A percentile compares a stretch with the other conserved stretches of the same genome.
These are phyloP conservation scores for Drosophila hamatofila DNA, from an alignment of 2,888 invertebrate species.

Conservation along the genomic window DNA sequence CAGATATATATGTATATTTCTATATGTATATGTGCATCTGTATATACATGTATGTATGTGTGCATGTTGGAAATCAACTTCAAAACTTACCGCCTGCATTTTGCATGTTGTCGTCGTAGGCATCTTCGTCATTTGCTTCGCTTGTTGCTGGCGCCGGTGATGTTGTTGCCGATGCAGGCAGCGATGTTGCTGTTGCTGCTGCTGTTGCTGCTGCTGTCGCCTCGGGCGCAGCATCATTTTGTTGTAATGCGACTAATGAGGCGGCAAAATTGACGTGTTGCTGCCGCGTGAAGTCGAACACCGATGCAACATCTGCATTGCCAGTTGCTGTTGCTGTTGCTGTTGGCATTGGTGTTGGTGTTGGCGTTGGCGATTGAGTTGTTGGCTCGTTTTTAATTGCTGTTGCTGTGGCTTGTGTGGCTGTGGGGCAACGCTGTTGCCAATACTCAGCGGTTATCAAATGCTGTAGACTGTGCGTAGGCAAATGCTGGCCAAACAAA, in stretches of 20 bases:
- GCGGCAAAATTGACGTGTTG: conserved; percentile 77
- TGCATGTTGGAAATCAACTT: conserved; percentile 42
- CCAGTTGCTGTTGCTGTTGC: conserved; percentile 20
- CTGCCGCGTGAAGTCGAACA: conserved; percentile 70
- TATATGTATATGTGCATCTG: no score
- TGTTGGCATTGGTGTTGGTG: conserved; percentile 19
- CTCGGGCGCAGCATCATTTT: conserved; percentile 77
- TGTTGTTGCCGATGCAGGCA: conserved; percentile 48
- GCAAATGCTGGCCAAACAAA: conserved; percentile 81
- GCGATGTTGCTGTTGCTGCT: conserved; percentile 34
- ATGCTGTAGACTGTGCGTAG: conserved; percentile 77
- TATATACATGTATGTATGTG: conserved; percentile 18
- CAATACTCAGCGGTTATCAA: conserved; percentile 76
- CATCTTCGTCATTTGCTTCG: conserved; percentile 48
- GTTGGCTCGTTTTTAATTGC: conserved; percentile 76
- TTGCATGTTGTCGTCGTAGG: conserved; percentile 69
- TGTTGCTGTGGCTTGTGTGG: conserved; percentile 45
- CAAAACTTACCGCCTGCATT: conserved; percentile 75
- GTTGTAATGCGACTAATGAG: conserved; percentile 79
- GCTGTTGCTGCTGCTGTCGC: conserved; percentile 50
- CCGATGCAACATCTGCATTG: conserved; percentile 38
- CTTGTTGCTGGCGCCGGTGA: conserved; percentile 69
- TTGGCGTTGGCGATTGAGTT: conserved; percentile 68
- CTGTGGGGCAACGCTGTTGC: conserved; percentile 58
- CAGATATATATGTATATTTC: conserved; percentile 25